phyloP scores from a whole-genome alignment of 1,140 invertebrate species.

The Belonocnema kinseyi region DNA sequence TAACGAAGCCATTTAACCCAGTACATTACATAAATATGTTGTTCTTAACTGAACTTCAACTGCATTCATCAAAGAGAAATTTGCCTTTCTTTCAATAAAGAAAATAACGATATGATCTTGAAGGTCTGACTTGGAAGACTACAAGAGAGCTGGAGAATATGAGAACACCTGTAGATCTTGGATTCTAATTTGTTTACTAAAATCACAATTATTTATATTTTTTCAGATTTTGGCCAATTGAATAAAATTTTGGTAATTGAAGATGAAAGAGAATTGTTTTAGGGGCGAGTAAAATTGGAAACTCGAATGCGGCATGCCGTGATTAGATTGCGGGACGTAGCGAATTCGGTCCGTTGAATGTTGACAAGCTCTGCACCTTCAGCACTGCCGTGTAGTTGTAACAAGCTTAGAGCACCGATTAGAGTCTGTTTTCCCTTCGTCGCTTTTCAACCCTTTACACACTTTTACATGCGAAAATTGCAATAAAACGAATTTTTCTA shows the following conservation, averaged over 20 bases:
- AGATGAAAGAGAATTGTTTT: neutral
- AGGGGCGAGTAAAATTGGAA: constrained; percentile 54
- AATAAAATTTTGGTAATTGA: neutral
- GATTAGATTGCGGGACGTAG: constrained; percentile 71
- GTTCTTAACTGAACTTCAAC: too few relatives aligned
- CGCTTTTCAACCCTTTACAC: neutral
- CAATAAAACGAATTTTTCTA: constrained; percentile 1
- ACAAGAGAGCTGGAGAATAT: too few relatives aligned
- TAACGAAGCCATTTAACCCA: too few relatives aligned
- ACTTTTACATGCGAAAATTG: neutral
- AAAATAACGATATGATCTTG: too few relatives aligned
- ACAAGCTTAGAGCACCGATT: constrained; percentile 61
- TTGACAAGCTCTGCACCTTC: constrained; percentile 63
- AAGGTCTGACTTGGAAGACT: too few relatives aligned
- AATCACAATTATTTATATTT: neutral
- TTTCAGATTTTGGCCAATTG: neutral
- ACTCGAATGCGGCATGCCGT: constrained; percentile 67
- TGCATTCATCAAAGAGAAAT: too few relatives aligned
- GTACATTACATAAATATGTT: too few relatives aligned
- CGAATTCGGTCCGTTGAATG: constrained; percentile 68
- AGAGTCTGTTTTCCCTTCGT: constrained; percentile 1
- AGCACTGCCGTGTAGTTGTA: constrained; percentile 63
- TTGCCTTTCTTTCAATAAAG: too few relatives aligned
- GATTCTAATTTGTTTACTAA: too few relatives aligned
- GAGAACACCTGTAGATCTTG: too few relatives aligned